Base-by-base conservation (phyloP, 1,140 invertebrate genomes). In the Neodiprion pinetum region DNA sequence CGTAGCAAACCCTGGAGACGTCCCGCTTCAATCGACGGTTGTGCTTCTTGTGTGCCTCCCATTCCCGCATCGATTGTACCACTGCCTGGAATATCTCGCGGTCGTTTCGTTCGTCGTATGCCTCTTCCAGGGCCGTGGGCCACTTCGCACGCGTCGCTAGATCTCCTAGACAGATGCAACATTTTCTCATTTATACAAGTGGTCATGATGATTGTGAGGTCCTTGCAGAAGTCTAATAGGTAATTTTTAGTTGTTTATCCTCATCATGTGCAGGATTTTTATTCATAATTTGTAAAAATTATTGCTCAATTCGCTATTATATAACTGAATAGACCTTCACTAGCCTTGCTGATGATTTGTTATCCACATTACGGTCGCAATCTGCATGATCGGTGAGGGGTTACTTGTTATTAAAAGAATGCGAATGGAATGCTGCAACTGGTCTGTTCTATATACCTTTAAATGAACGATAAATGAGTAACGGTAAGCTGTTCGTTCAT, bases 1-100 rank as follows among this genome's bases (percentile, higher is more conserved):
- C 92, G 83, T 98, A 99, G 83, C 97, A 99, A 1, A 97, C 94
- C 10, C 93, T 92, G 69, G 93, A 92, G 14, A 92, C 90, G 11
- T 93, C 92, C 75, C 94, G 87, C 84, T 94, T 92, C 5, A 85
- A 86, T 84, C 86, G 83, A 50, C 82, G 82, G 48, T 80, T 72
- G 48, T 77, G 71, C 50, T 82, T 82, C 68, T 79, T 83, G 72
- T 84, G 84, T 14, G 86, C 76, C 17, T 90, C 83, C 90, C 90
- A 92, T 75, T 90, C 80, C 28, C 81, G 86, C 84, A 93, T 89
- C 21, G 90, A 91, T 48, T 89, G 85, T 28, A 92, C 87, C 47
- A 92, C 90, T 1, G 91, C 89, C 48, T 88, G 82, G 80, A 90
- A 90, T 9, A 92, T 89, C 74, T 90, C 87, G 10, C 82, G 83